Conservation (phyloP, 2,113 vertebrate species). For the Chascanopsetta lugubris region DNA sequence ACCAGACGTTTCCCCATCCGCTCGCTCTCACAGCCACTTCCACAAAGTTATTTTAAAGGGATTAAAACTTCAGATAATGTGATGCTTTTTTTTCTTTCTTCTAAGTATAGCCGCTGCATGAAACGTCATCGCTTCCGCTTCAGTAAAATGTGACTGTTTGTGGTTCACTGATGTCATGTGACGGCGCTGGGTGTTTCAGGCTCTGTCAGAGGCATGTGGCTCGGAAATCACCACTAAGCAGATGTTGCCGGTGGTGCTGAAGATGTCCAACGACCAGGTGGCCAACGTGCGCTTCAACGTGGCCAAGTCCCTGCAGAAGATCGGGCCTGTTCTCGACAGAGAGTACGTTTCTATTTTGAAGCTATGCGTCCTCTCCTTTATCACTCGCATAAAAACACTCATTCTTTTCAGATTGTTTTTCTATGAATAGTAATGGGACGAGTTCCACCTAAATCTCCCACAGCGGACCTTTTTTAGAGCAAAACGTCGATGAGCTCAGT, state of each 20-base stretch:
- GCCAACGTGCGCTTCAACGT: constrained; percentile 94
- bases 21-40: background rate
- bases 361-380: background rate
- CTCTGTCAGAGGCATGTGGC: constrained; percentile 87
- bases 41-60: background rate
- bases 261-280: constrained; percentile 92
- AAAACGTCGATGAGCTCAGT: too few species aligned
- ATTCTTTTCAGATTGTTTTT: too few species aligned
- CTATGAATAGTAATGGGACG: too few species aligned
- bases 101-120: background rate
- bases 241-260: constrained; percentile 90
- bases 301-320: constrained; percentile 92
- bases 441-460: too few species aligned
- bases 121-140: background rate
- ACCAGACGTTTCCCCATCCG: too few species aligned
- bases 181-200: constrained; percentile 69
- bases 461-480: too few species aligned
- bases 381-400: too few species aligned
- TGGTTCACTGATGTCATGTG: background rate
- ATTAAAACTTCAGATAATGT: background rate
- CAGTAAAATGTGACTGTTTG: background rate
- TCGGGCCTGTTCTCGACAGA: constrained; percentile 87
- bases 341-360: constrained; percentile 70
- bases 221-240: constrained; percentile 92
- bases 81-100: background rate